Base-by-base conservation (phyloP, 2,888 invertebrate species). In the Cactoblastis cactorum region DNA sequence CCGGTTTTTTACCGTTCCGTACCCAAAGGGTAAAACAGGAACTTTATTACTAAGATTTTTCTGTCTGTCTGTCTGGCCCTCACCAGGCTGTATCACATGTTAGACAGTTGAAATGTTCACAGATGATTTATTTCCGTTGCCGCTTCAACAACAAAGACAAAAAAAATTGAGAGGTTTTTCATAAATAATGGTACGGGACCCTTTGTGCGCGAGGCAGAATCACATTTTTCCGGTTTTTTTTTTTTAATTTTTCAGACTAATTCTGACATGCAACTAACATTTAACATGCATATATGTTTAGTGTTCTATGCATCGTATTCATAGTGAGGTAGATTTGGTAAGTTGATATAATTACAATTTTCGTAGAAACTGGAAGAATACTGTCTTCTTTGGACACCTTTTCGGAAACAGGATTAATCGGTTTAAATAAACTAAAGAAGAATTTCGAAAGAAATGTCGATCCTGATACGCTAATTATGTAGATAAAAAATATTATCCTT, bases 261-360 rank as follows among this genome's bases (percentile, higher is more conserved):
- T 28, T 43, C 43, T 28, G 43, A 8, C 43, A 43, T 43, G 28
- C 43, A 43, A 43, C 24, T n/a, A n/a, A 6, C 28, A 28, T 9
- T 9, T 19, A 35, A 45, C 37, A 52, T 35, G 33, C 22, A 34
- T n/a, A 51, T 3, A 28, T 43, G 43, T 43, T 43, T 9, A 43
- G 43, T 43, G 43, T 43, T 43, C 43, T 43, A 43, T 43, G 24
- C 17, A 15, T 43, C 17, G 43, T 43, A 43, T 43, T 43, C 11
- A 43, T 28, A 43, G 43, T 43, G 43, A 43, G 24, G 35, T 46
- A 34, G 18, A 28, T 14, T 6, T 37, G 19, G 15, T 12, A 34
- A 12, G 15, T 54, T 52, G 9, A 17, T 15, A 43, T 43, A 43
- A 28, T 43, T 43, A 28, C 28, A 43, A 43, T 43, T 43, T 43